These are phyloP conservation scores for Xiphophorus couchianus DNA, from an alignment of 2,113 vertebrate species.

Conservation along the genomic window DNA sequence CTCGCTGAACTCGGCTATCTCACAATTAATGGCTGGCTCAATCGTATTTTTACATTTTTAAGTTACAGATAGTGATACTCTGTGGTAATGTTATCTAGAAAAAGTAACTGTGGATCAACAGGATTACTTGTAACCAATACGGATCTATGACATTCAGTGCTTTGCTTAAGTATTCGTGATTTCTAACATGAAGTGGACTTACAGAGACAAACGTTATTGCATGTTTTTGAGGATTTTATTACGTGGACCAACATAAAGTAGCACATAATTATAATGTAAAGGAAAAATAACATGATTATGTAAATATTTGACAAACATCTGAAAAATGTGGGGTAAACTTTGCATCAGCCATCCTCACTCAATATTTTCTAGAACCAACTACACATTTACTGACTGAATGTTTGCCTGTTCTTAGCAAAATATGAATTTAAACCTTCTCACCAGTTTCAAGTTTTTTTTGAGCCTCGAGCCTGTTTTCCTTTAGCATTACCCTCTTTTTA, in stretches of 20 bases:
- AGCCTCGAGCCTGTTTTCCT: no score
- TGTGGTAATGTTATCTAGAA: conserved; percentile 23
- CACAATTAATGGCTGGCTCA: conserved; percentile 18
- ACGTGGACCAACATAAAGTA: not conserved
- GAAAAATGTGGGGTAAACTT: not conserved
- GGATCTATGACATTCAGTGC: not conserved
- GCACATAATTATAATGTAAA: not conserved
- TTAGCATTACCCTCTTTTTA: no score
- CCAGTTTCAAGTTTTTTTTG: no score
- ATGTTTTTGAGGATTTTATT: not conserved
- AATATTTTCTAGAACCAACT: not conserved
- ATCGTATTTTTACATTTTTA: conserved; percentile 11
- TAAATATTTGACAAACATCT: not conserved
- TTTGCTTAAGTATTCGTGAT: not conserved
- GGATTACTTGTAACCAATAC: conserved; percentile 11
- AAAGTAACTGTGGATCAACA: conserved; percentile 23
- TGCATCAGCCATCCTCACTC: not conserved
- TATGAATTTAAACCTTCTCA: no score
- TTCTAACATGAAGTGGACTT: not conserved
- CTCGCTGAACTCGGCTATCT: conserved; percentile 22
- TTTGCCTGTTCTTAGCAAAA: no score
- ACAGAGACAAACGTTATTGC: not conserved
- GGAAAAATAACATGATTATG: not conserved
- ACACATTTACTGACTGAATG: no score
- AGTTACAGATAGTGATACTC: not conserved